A percentile compares a stretch with the other conserved stretches of the same genome.
Evolutionary conservation across 2,797 vertebrate genomes (phyloP).

Genomic region (Onychomys torridus): DNA sequence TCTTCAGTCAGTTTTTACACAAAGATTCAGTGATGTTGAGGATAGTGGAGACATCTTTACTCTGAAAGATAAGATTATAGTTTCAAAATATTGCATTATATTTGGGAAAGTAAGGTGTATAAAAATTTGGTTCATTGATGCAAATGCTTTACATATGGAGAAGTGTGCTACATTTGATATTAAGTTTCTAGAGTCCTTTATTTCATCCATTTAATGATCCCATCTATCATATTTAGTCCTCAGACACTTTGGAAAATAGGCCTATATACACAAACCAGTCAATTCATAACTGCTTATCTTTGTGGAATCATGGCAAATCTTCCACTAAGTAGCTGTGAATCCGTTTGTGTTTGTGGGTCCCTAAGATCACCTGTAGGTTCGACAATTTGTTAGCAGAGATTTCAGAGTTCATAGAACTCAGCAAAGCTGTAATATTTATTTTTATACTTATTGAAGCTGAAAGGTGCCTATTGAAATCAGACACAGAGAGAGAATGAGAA

Average conservation of each 20-base stretch:
- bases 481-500: neutral
- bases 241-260: neutral
- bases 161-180: neutral
- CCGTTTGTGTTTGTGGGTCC: neutral
- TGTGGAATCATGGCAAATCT: neutral
- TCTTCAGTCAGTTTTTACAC: neutral
- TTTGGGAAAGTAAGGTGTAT: neutral
- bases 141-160: neutral
- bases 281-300: neutral
- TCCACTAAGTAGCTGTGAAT: neutral
- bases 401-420: neutral
- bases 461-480: neutral
- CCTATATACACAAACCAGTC: neutral
- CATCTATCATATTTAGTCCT: neutral
- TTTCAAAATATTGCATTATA: neutral
- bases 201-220: neutral
- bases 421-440: neutral
- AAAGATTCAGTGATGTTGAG: neutral
- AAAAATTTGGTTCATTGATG: slow-evolving; percentile 7
- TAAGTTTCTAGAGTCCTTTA: neutral
- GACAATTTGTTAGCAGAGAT: neutral
- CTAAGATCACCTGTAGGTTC: neutral
- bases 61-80: neutral
- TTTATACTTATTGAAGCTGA: neutral
- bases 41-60: neutral